Evolutionary conservation across 2,113 vertebrate genomes (phyloP).

Genomic region (Sterrhoptilus dennistouni): DNA sequence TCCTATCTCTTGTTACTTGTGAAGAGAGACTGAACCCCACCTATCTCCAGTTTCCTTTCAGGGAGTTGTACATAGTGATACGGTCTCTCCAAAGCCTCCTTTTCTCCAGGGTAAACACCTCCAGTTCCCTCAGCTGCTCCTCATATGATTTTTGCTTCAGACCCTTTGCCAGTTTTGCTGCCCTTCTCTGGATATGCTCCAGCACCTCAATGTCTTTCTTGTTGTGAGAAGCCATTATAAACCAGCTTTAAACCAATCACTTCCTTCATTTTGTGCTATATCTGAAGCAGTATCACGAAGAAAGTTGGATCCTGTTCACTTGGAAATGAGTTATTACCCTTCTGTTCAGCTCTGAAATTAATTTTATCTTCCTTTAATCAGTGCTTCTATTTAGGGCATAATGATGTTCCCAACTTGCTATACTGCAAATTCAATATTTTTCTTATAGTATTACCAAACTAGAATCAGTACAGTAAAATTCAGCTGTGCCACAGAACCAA

Average conservation of each 20-base stretch:
- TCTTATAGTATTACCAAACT: neutral
- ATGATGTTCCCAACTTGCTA: neutral
- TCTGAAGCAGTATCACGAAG: neutral
- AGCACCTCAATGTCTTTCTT: neutral
- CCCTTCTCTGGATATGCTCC: neutral
- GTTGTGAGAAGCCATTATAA: neutral
- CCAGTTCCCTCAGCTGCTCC: neutral
- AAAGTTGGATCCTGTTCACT: neutral
- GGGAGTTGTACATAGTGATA: neutral
- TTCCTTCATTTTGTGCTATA: neutral
- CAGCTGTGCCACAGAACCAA: neutral
- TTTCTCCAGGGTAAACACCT: neutral
- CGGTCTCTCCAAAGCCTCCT: neutral
- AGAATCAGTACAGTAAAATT: neutral
- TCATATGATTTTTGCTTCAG: neutral
- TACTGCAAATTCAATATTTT: neutral
- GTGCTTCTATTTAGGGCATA: neutral
- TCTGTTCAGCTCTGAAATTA: constrained; percentile 7
- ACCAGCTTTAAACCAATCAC: neutral
- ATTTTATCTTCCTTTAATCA: constrained; percentile 20
- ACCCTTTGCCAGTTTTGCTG: neutral
- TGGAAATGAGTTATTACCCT: constrained; percentile 22
- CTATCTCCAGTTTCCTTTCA: neutral
- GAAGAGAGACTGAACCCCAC: neutral
- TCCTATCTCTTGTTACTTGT: neutral